Base-by-base conservation (phyloP, 2,888 invertebrate species). In the Calliphora vomitoria region DNA sequence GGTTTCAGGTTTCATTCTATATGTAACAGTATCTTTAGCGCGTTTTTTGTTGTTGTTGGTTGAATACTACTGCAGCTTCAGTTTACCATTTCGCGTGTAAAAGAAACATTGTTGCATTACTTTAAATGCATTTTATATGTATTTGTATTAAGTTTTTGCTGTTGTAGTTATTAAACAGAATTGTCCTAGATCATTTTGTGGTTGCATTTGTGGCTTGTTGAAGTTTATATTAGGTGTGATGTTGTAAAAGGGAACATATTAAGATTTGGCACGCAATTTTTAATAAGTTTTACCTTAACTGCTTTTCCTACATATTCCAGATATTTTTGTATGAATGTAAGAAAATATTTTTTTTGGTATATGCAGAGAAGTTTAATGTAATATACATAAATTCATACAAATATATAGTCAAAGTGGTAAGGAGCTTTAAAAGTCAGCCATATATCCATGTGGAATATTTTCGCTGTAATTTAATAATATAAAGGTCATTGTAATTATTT, bases 91-190 rank as follows among this genome's bases (percentile, higher is more conserved):
- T 78, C 35, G 58, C 69, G 44, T 69, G 68, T 55, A 35, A 80
- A 62, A 74, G 62, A 60, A 31, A 62, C 31, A 69, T 18, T 68
- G 68, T 82, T 78, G 60, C 50, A 60, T 74, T 86, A 62, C 74
- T 62, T 82, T 68, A 72, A 78, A 82, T 82, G 71, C 38, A 78
- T 82, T 72, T 82, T 76, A 3, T 50, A 3, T 81, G 31, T 47
- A 44, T 35, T 8, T 44, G 1, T 5, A 38, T 15, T 35, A 3
- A 35, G 11, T 15, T 8, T 50, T 25, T n/a, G 8, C 6, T 50
- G 53, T 25, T 55, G 41, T 15, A 41, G 44, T 6, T 58, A n/a
- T 44, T 44, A 10, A 60, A 20, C 44, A 10, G 13, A 25, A 31
- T 31, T 74, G n/a, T 13, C 0, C 31, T 3, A 8, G n/a, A 20